A percentile compares a stretch with the other conserved stretches of the same genome.
phyloP scores from a whole-genome alignment of 2,113 vertebrate genomes.

The Dendropsophus ebraccatus region DNA sequence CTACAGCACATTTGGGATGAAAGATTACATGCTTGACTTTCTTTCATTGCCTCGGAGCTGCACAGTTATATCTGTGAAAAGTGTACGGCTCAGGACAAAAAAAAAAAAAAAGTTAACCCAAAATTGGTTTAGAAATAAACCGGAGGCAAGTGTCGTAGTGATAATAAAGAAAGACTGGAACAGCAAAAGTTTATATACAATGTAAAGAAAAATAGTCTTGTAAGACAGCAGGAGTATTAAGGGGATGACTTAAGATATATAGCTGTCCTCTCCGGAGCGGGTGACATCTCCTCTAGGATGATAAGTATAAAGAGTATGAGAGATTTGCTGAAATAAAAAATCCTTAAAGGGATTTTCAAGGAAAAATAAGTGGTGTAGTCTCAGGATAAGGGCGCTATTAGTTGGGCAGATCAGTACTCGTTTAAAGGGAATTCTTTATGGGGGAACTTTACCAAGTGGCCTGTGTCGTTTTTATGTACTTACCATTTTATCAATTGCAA shows the following conservation, averaged over 20 bases:
- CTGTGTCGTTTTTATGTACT: too few relatives aligned
- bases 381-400: too few relatives aligned
- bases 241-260: neutral
- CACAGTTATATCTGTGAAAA: neutral
- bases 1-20: constrained; percentile 1
- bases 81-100: neutral
- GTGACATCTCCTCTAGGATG: neutral
- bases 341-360: too few relatives aligned
- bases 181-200: neutral
- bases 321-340: too few relatives aligned
- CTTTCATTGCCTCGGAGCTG: constrained; percentile 14
- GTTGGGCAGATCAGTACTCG: too few relatives aligned
- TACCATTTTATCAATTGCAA: too few relatives aligned
- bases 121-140: constrained; percentile 24
- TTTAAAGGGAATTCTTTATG: too few relatives aligned
- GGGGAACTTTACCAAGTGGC: too few relatives aligned
- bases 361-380: too few relatives aligned
- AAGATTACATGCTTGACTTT: neutral
- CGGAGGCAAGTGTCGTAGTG: neutral
- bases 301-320: neutral
- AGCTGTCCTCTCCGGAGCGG: neutral
- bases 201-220: neutral
- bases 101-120: neutral
- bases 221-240: neutral
- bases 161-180: neutral